Percentiles rank a stretch among this genome's conserved stretches.
phyloP scores from a whole-genome alignment of 1,140 invertebrate species.

The Stegodyphus mimosarum region DNA sequence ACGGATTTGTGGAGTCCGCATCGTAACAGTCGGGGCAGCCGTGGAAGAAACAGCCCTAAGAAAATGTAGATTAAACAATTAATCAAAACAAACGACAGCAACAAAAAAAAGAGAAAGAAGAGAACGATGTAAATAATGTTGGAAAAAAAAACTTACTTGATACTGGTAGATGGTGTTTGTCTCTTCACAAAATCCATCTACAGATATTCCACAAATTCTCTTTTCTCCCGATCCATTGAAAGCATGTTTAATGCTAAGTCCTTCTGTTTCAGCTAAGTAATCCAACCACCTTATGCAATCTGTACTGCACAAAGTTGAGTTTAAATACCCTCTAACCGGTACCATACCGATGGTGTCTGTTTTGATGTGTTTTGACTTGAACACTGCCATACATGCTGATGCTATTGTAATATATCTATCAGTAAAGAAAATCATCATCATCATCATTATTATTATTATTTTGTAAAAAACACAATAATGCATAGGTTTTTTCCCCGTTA shows the following conservation, averaged over 20 bases:
- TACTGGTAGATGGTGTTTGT: slow-evolving; percentile 5
- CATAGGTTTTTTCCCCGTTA: neutral
- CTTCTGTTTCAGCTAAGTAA: slow-evolving; percentile 14
- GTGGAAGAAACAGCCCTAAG: slow-evolving; percentile 7
- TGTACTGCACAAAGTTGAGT: neutral
- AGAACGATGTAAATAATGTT: neutral
- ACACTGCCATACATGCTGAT: slow-evolving; percentile 35
- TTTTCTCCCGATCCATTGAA: slow-evolving; percentile 24
- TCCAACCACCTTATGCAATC: slow-evolving; percentile 37
- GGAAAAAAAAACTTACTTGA: neutral
- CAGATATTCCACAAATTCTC: neutral
- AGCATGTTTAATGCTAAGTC: slow-evolving; percentile 34
- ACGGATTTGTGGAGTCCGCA: neutral
- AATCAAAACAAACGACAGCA: slow-evolving; percentile 66
- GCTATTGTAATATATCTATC: slow-evolving; percentile 22
- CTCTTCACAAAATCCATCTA: slow-evolving; percentile 3
- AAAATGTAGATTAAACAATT: neutral
- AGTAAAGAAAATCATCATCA: neutral
- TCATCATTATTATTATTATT: neutral
- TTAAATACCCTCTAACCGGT: slow-evolving; percentile 32
- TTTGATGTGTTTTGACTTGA: neutral
- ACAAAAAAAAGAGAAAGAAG: neutral
- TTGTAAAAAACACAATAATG: neutral
- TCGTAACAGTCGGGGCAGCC: neutral
- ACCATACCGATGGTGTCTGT: slow-evolving; percentile 45